Percentiles rank a stretch among this genome's conserved stretches.
Evolutionary conservation across 1,140 invertebrate genomes (phyloP).

Genomic region (Lordiphosa mommai): DNA sequence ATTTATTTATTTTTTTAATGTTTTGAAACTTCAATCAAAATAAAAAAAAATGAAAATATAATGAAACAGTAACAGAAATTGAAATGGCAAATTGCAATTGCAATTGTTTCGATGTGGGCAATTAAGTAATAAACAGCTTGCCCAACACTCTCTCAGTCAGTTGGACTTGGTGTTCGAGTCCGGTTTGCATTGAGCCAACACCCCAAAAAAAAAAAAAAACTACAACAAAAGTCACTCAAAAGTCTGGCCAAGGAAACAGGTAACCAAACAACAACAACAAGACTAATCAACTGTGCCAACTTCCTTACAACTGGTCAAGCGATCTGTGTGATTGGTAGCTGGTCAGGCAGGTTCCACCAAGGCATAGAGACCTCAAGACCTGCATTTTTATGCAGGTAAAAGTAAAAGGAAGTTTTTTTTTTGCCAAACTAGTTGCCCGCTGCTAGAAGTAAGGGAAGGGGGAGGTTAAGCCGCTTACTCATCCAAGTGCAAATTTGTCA

Average conservation of each 20-base stretch:
- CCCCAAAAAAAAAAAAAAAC: constrained; percentile 10
- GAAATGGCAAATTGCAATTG: constrained; percentile 17
- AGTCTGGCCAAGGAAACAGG: constrained; percentile 44
- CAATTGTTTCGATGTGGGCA: constrained; percentile 29
- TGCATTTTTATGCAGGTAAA: constrained; percentile 42
- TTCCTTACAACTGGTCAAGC: constrained; percentile 57
- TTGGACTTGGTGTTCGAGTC: constrained; percentile 9
- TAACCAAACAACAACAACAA: constrained; percentile 2
- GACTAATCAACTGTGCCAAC: constrained; percentile 51
- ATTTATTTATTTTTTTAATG: not conserved
- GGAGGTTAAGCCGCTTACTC: not conserved
- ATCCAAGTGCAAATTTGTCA: constrained; percentile 32
- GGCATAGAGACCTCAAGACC: constrained; percentile 65
- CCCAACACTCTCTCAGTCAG: constrained; percentile 25
- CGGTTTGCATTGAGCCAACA: constrained; percentile 43
- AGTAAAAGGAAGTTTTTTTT: constrained; percentile 62
- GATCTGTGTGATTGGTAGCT: constrained; percentile 19
- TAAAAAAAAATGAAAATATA: constrained; percentile 13
- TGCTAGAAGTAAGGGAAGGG: not conserved
- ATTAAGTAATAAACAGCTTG: constrained; percentile 69
- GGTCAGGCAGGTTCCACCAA: constrained; percentile 52
- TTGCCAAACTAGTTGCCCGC: constrained; percentile 14
- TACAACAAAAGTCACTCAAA: constrained; percentile 4
- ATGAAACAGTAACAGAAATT: constrained; percentile 14
- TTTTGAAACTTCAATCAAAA: too few relatives aligned